Percentiles rank a stretch among this genome's conserved stretches.
phyloP scores from a whole-genome alignment of 64 coral and sea anemone genomes.

The Cladopsammia gracilis region DNA sequence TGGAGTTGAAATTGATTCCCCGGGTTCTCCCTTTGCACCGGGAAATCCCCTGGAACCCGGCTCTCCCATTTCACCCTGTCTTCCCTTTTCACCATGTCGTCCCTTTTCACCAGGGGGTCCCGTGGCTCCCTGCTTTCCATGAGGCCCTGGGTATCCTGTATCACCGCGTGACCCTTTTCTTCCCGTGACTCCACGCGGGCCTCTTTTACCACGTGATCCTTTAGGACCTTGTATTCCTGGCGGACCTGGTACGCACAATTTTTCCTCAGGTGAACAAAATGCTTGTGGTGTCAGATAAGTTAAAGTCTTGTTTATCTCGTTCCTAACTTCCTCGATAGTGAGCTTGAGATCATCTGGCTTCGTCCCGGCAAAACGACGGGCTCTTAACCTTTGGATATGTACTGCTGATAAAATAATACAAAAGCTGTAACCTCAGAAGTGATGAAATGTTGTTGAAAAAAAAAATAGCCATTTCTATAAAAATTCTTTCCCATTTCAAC shows the following conservation, averaged over 20 bases:
- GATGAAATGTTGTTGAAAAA: too few relatives aligned
- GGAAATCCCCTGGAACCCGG: conserved; percentile 12
- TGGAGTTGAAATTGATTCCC: background rate
- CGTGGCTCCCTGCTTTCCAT: background rate
- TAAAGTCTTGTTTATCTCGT: conserved; percentile 11
- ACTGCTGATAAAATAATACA: background rate
- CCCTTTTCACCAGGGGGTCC: conserved; percentile 26
- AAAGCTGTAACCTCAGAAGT: too few relatives aligned
- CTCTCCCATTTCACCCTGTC: background rate
- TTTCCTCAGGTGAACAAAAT: background rate
- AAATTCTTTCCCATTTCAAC: too few relatives aligned
- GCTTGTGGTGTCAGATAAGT: background rate
- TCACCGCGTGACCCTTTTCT: background rate
- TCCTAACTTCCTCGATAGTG: background rate
- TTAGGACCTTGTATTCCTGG: conserved; percentile 38
- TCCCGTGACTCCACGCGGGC: conserved; percentile 18
- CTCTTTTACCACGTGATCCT: conserved; percentile 22
- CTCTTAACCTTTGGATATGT: background rate
- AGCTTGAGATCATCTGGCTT: background rate
- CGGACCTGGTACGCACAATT: conserved; percentile 3
- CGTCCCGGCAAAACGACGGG: background rate
- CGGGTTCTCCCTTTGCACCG: conserved; percentile 39
- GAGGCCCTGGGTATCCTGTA: conserved; percentile 5
- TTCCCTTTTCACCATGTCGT: conserved; percentile 6
- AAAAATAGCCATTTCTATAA: too few relatives aligned